Evolutionary conservation across 1,140 invertebrate genomes (phyloP), one percentile per base, ranked within the genome.

Genomic region (Drosophila chauvacae): DNA sequence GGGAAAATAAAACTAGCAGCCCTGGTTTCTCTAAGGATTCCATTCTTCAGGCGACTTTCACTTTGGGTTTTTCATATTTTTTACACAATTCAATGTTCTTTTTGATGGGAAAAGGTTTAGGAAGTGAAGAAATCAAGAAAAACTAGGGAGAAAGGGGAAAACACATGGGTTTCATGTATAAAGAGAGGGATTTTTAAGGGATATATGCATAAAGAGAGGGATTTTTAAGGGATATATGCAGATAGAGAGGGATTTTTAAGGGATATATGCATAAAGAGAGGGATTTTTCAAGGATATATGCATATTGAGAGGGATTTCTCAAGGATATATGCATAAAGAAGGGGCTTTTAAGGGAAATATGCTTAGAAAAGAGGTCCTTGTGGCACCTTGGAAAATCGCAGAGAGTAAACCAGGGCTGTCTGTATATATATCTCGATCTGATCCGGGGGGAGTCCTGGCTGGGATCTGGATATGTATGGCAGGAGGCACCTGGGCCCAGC

Each of bases 401-500:
- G 4, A 18, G 16, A 28, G 28, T 33, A 33, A 30, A n/a, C 28
- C 16, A 18, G 30, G 50, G 50, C 50, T 39, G 23, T 50, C 18
- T 35, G 4, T 45, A 26, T 51, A 26, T 30, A n/a, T 28, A n/a
- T 18, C 26, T 35, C 14, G 20, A 37, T 65, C 45, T 50, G 18
- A 7, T 42, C 5, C 16, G 41, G n/a, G 45, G 23, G 14, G 16
- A 7, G 9, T 47, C 45, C 45, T 51, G 16, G 9, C 26, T n/a
- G 16, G 14, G n/a, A 44, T 14, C 23, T n/a, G 39, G 81, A 85
- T 86, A 86, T 85, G 81, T 85, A 69, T 77, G 47, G 42, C 42
- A 13, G 41, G 11, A 37, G 2, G 2, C 2, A 35, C 10, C 30
- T 9, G 5, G 6, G 7, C 20, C 2, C 6, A 28, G 0, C 10